Conservation (phyloP, 2,113 vertebrate genomes). For the Podarcis raffonei region DNA sequence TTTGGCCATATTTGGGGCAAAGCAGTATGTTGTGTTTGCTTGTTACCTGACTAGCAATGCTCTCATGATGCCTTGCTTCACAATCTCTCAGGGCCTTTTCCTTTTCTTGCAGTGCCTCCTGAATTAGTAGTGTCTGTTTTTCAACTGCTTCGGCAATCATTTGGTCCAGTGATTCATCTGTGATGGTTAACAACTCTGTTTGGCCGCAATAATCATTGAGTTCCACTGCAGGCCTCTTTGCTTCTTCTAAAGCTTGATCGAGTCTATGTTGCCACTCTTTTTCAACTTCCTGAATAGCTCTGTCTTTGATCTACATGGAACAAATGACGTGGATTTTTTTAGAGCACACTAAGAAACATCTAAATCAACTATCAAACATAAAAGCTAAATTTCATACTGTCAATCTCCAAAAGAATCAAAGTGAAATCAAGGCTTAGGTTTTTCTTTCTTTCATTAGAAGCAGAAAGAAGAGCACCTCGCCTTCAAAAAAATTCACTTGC, state of each 20-base stretch:
- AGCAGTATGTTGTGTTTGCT: background rate
- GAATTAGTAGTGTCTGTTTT: slow-evolving; percentile 63
- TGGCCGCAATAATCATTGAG: slow-evolving; percentile 76
- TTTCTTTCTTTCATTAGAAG: background rate
- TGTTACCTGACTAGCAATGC: slow-evolving; percentile 83
- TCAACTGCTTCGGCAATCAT: slow-evolving; percentile 46
- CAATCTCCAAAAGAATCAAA: background rate
- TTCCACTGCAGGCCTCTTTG: slow-evolving; percentile 59
- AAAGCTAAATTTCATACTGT: background rate
- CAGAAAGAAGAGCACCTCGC: slow-evolving; percentile 5
- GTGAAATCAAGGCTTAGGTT: background rate
- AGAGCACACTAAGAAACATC: too few species aligned
- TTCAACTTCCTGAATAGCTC: slow-evolving; percentile 75
- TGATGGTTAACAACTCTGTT: slow-evolving; percentile 65
- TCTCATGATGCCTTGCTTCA: slow-evolving; percentile 78
- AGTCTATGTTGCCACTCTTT: slow-evolving; percentile 79
- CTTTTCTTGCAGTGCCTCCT: slow-evolving; percentile 73
- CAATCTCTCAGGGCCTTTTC: slow-evolving; percentile 66
- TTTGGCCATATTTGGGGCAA: background rate
- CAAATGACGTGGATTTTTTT: slow-evolving; percentile 4
- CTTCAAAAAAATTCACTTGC: background rate
- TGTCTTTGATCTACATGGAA: slow-evolving; percentile 71
- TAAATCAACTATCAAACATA: background rate
- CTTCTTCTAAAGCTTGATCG: slow-evolving; percentile 67
- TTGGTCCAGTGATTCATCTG: slow-evolving; percentile 41